Evolutionary conservation across 2,113 vertebrate species (phyloP), one percentile per base, ranked within the genome.

Genomic region (Xiphias gladius): DNA sequence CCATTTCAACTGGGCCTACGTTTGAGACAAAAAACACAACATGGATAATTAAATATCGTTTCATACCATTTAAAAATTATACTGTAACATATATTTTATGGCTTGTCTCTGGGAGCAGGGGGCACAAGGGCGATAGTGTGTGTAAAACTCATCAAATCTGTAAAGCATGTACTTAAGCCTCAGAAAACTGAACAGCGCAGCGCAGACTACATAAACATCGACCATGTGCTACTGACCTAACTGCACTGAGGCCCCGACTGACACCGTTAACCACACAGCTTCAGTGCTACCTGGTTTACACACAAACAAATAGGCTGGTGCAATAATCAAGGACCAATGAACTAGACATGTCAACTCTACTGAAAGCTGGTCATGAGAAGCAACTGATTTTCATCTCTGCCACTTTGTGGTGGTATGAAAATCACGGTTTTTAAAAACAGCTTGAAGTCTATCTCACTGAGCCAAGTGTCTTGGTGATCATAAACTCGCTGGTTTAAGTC

Each of bases 251-350:
- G 62, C 35, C 72, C 32, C 16, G 55, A 67, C 46, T 3, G 35
- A 62, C 2, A 9, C 72, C 65, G 75, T 69, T 69, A 85, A 73
- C 55, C 13, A 20, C 69, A 68, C 54, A 30, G 67, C 65, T 30
- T 73, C 57, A 66, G 46, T 14, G 46, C 80, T 84, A 88, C 90
- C 87, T 82, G 87, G 87, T 89, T 69, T 39, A 71, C 24, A 74
- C n/a, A 54, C 63, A 64, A 59, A 88, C 58, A 74, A 43, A 54
- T 76, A 74, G 41, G 28, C 55, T n/a, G 66, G 43, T 63, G 61
- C 58, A 69, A 74, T 62, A 69, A 82, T 70, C 73, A n/a, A 46
- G 19, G 13, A 54, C 12, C 14, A 26, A 43, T 16, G 55, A 64
- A 72, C 57, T 67, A 58, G 24, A 76, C 5, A 7, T 1, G 14